Base-by-base conservation (phyloP, 2,797 vertebrate species). In the Trichosurus vulpecula region DNA sequence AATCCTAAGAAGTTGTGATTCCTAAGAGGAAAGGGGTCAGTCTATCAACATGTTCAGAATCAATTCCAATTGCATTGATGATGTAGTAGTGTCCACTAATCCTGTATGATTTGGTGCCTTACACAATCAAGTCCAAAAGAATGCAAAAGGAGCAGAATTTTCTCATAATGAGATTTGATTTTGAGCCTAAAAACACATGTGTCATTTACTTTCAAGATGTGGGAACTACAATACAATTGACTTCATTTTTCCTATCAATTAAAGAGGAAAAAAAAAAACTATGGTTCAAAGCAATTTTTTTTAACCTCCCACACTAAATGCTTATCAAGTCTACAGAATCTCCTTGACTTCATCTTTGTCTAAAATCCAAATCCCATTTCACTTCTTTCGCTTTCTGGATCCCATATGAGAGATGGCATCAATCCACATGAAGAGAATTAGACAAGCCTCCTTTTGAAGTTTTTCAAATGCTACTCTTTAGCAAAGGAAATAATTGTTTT, bases 41-140 rank as follows among this genome's bases (percentile, higher is more conserved):
- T 41, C 66, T 74, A 74, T 95, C 29, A 93, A 41, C 16, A 87
- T 4, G n/a, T 31, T 91, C 55, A 81, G 16, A 52, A 96, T 94
- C 90, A 94, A 92, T 29, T 22, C 58, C 52, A 94, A 90, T 1
- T 93, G 16, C 1, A 66, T 30, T 31, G 90, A 74, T 91, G 31
- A 91, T 74, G 92, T 89, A 90, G 31, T 90, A 94, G 95, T 52
- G 96, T 5, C 29, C 52, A 81, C 74, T 81, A 94, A 95, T 87
- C 81, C 52, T 96, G 41, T 95, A 90, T 91, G 90, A 58, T 93
- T 90, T 52, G 10, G 12, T 10, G 91, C 51, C 30, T 96, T 27
- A 57, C 0, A 87, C 54, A 57, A 29, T 93, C 53, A 55, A 30
- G 93, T 95, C 22, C 11, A 92, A 92, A 13, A 52, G 54, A 54